Base-by-base conservation (phyloP, 1,140 invertebrate species). In the Belonocnema kinseyi region DNA sequence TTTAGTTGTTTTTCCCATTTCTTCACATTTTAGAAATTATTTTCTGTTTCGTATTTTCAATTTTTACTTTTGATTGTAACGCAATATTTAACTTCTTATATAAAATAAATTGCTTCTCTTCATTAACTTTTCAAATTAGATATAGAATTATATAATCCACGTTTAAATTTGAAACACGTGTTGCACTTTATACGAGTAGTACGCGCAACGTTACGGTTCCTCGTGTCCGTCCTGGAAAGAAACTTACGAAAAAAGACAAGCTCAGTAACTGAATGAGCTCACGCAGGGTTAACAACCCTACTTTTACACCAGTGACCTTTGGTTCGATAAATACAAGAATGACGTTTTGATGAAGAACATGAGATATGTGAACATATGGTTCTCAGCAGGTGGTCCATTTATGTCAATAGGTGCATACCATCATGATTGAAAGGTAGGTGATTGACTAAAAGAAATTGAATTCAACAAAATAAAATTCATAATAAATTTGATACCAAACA, bases 201-300 rank as follows among this genome's bases (percentile, higher is more conserved):
- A 46, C 40, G 26, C 3, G 11, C 33, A 33, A 13, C 58, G 16
- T 26, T 26, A 61, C 26, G 10, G 12, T 40, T 16, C 58, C 14
- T n/a, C 21, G 58, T 61, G 21, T 33, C 58, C 26, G 12, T 14
- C 33, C 26, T 14, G 16, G 6, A n/a, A 17, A 33, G 14, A 40
- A 66, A 21, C 40, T 14, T 46, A n/a, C 33, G 40, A 16, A 66
- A 66, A 66, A 46, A 7, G 61, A 66, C 61, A 46, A 66, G 33
- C 40, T 13, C 61, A 66, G 13, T 26, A 11, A 33, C 58, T 33
- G 26, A 66, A 66, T 66, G 7, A 46, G 10, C 10, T 46, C 40
- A 46, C 7, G 40, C 40, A 66, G 61, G 61, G 61, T 66, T 66
- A 66, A 66, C 61, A 40, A 66, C 61, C 61, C 61, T 40, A 66